A percentile compares a stretch with the other conserved stretches of the same genome.
Evolutionary conservation across 2,888 invertebrate species (phyloP).

Genomic region (Apodemia hepburni): DNA sequence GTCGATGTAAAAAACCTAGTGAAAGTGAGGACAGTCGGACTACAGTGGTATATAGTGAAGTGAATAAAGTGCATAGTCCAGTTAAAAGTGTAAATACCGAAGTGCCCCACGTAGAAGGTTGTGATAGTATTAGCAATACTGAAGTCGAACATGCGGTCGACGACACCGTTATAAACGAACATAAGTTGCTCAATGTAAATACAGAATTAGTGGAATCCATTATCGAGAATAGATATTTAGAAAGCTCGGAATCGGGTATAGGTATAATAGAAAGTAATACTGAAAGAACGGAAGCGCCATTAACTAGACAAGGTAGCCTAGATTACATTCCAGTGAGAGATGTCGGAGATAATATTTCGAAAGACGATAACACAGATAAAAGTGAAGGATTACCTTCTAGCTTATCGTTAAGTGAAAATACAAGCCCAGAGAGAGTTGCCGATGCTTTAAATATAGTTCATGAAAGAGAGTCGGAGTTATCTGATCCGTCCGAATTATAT

Average conservation of each 20-base stretch:
- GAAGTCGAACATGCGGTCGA: slow-evolving; percentile 52
- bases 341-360: slow-evolving; percentile 58
- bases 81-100: slow-evolving; percentile 52
- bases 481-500: slow-evolving; percentile 85
- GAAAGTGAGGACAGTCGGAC: slow-evolving; percentile 49
- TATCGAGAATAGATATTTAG: slow-evolving; percentile 54
- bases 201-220: slow-evolving; percentile 54
- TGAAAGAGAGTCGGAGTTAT: slow-evolving; percentile 82
- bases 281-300: slow-evolving; percentile 55
- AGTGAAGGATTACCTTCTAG: slow-evolving; percentile 75
- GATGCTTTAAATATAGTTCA: slow-evolving; percentile 54
- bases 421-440: slow-evolving; percentile 67
- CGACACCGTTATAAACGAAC: slow-evolving; percentile 40
- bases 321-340: slow-evolving; percentile 76
- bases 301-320: slow-evolving; percentile 66
- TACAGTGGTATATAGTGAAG: slow-evolving; percentile 81
- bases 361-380: slow-evolving; percentile 69
- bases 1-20: slow-evolving; percentile 48
- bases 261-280: slow-evolving; percentile 47
- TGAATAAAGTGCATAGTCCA: slow-evolving; percentile 81
- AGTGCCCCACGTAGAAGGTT: slow-evolving; percentile 51
- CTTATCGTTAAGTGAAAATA: slow-evolving; percentile 69
- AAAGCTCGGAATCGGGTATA: slow-evolving; percentile 65
- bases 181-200: slow-evolving; percentile 41
- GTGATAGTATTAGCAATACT: slow-evolving; percentile 58